These are phyloP conservation scores for Bembecia ichneumoniformis DNA, from an alignment of 2,888 invertebrate genomes.

Conservation along the genomic window DNA sequence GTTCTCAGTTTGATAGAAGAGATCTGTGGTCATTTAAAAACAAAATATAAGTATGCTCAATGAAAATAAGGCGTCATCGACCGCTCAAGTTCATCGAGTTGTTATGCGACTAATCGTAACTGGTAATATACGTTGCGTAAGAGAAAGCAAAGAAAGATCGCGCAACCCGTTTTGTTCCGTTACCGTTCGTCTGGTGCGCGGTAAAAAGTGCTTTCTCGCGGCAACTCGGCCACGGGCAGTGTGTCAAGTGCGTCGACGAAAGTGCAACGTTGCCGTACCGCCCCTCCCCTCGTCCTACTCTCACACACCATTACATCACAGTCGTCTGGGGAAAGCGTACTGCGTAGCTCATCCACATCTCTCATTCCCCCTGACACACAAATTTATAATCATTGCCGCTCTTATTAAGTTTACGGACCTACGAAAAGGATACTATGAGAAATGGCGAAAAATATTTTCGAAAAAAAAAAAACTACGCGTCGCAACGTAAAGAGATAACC, in stretches of 20 bases:
- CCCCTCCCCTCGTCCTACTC: slow-evolving; percentile 18
- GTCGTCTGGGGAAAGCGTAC: slow-evolving; percentile 64
- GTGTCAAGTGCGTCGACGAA: slow-evolving; percentile 71
- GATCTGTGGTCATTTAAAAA: no score
- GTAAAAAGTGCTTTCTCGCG: slow-evolving; percentile 70
- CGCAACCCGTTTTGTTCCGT: slow-evolving; percentile 56
- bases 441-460: neutral
- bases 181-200: slow-evolving; percentile 44
- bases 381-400: neutral
- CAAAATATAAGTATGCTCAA: neutral
- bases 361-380: slow-evolving; percentile 8
- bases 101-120: slow-evolving; percentile 59
- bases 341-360: slow-evolving; percentile 59
- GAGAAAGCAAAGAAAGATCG: slow-evolving; percentile 68
- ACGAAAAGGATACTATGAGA: no score
- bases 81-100: slow-evolving; percentile 55
- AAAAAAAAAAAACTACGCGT: slow-evolving; percentile 3
- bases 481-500: slow-evolving; percentile 22
- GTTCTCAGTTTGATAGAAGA: no score
- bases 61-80: slow-evolving; percentile 24
- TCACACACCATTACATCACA: slow-evolving; percentile 51
- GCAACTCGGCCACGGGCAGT: slow-evolving; percentile 71
- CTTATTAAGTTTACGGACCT: no score
- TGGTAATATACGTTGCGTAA: slow-evolving; percentile 52
- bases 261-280: slow-evolving; percentile 62